Conservation (phyloP, 2,797 vertebrate genomes). For the Melanotaenia nigrans region DNA sequence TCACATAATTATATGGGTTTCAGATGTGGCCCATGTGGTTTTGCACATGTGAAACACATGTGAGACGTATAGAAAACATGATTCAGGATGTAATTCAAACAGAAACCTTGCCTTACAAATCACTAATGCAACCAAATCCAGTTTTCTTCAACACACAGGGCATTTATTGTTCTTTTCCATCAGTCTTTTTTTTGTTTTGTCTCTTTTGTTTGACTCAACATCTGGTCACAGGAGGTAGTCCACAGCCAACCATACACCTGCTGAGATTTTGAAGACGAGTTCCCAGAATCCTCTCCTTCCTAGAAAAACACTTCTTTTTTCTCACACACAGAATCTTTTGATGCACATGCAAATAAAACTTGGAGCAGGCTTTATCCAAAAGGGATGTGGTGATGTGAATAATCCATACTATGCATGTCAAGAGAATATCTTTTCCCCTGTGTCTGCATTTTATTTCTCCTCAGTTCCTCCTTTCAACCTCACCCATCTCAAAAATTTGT, state of each 20-base stretch:
- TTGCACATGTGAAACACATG: too few species aligned
- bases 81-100: not conserved
- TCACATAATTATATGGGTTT: too few species aligned
- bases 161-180: slow-evolving; percentile 6
- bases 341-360: slow-evolving; percentile 56
- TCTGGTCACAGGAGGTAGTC: slow-evolving; percentile 71
- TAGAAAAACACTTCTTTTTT: slow-evolving; percentile 22
- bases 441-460: slow-evolving; percentile 31
- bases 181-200: slow-evolving; percentile 28
- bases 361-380: slow-evolving; percentile 57
- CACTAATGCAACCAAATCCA: not conserved
- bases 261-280: slow-evolving; percentile 61
- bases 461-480: slow-evolving; percentile 28
- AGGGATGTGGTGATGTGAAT: slow-evolving; percentile 59
- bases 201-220: slow-evolving; percentile 50
- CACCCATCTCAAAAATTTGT: slow-evolving; percentile 26
- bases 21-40: too few species aligned
- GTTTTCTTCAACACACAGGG: not conserved
- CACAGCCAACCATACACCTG: slow-evolving; percentile 51
- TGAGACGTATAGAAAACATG: too few species aligned
- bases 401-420: slow-evolving; percentile 43
- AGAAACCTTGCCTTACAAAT: not conserved
- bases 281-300: slow-evolving; percentile 39
- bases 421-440: slow-evolving; percentile 38
- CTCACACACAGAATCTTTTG: slow-evolving; percentile 44